Conservation (phyloP, 2,113 vertebrate species). For the western clawed frog (Xenopus tropicalis) region DNA sequence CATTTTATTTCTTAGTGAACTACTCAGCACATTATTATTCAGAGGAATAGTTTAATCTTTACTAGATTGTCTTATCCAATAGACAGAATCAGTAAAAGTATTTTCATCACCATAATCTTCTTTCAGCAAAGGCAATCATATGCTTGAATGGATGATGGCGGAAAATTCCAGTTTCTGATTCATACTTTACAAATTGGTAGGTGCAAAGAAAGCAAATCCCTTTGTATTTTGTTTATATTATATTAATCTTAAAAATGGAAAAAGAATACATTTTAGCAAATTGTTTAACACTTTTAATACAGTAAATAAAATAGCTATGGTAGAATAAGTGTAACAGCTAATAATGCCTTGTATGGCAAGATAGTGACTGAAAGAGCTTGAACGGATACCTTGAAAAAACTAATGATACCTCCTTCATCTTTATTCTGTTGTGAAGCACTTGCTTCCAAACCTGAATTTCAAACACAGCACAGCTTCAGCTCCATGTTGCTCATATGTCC, state of each 20-base stretch:
- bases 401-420: no score
- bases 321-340: no score
- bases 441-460: no score
- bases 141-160: constrained; percentile 21
- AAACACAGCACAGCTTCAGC: no score
- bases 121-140: constrained; percentile 32
- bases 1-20: constrained; percentile 17
- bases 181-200: constrained; percentile 23
- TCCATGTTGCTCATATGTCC: no score
- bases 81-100: constrained; percentile 30
- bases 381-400: no score
- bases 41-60: constrained; percentile 27
- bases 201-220: background rate
- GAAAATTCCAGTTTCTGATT: constrained; percentile 27
- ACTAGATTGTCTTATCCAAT: constrained; percentile 34
- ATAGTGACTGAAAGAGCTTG: no score
- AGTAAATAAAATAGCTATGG: background rate
- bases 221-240: constrained; percentile 15
- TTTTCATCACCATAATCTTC: constrained; percentile 36
- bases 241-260: background rate
- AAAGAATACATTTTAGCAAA: background rate
- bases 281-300: background rate
- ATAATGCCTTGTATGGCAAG: no score
- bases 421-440: no score
- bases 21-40: constrained; percentile 23